A percentile compares a stretch with the other conserved stretches of the same genome.
These are phyloP conservation scores for Girardia tigrina DNA, from an alignment of 2,888 invertebrate genomes.

Conservation along the genomic window DNA sequence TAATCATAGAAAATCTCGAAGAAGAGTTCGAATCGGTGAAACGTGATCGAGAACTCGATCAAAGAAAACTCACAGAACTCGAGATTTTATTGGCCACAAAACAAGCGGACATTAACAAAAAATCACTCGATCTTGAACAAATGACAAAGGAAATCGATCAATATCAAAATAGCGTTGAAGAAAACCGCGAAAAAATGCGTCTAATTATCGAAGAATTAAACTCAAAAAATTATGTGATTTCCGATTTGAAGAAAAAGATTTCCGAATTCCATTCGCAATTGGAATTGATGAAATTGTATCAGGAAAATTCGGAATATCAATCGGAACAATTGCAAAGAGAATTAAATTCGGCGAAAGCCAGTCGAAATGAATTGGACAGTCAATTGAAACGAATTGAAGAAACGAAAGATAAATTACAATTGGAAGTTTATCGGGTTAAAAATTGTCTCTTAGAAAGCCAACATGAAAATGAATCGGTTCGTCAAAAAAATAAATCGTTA, in stretches of 20 bases:
- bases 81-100: not conserved
- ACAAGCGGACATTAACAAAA: not conserved
- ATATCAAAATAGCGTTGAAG: not conserved
- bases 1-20: not conserved
- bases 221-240: not conserved
- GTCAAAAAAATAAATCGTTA: not conserved
- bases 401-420: not conserved
- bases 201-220: not conserved
- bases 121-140: slow-evolving; percentile 7
- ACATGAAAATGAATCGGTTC: not conserved
- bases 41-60: not conserved
- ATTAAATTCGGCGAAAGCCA: not conserved
- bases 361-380: not conserved
- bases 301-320: not conserved
- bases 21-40: not conserved
- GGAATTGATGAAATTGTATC: not conserved
- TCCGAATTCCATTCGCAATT: slow-evolving; percentile 3
- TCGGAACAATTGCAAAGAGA: not conserved
- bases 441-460: not conserved
- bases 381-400: not conserved
- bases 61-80: not conserved
- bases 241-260: not conserved
- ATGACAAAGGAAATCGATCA: not conserved
- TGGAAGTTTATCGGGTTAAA: not conserved
- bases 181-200: not conserved